These are phyloP conservation scores for Sapajus apella DNA, from an alignment of 2,113 vertebrate species.

Conservation along the genomic window DNA sequence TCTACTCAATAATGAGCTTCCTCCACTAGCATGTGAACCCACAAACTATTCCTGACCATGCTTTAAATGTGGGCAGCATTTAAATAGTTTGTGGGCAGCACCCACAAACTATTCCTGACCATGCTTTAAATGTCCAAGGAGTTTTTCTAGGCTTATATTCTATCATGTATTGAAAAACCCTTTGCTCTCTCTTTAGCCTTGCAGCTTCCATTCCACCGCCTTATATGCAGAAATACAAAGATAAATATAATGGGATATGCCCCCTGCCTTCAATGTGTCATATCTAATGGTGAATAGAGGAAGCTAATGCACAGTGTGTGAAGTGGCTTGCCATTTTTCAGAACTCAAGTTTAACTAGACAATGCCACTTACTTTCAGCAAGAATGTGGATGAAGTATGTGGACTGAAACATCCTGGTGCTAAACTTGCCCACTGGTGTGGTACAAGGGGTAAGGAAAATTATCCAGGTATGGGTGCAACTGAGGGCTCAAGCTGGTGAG, in stretches of 20 bases:
- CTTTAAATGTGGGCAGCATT: too few species aligned
- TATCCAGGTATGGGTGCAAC: background rate
- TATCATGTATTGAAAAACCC: background rate
- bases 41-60: too few species aligned
- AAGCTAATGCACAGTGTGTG: too few species aligned
- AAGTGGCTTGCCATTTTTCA: background rate
- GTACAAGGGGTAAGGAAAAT: background rate
- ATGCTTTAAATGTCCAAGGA: background rate
- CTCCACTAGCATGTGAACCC: too few species aligned
- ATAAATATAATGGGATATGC: background rate
- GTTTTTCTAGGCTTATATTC: background rate
- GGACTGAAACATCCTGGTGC: background rate
- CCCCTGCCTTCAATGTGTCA: background rate
- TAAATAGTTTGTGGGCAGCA: too few species aligned
- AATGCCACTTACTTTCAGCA: background rate
- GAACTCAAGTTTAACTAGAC: background rate
- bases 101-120: background rate
- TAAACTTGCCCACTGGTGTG: background rate
- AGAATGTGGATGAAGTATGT: background rate
- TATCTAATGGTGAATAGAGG: background rate
- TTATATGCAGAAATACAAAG: background rate
- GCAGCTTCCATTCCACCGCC: background rate
- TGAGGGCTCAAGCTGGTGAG: background rate
- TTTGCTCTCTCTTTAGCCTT: background rate
- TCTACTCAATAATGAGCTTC: background rate